Base-by-base conservation (phyloP, 2,113 vertebrate genomes). In the Fulmarus glacialis region DNA sequence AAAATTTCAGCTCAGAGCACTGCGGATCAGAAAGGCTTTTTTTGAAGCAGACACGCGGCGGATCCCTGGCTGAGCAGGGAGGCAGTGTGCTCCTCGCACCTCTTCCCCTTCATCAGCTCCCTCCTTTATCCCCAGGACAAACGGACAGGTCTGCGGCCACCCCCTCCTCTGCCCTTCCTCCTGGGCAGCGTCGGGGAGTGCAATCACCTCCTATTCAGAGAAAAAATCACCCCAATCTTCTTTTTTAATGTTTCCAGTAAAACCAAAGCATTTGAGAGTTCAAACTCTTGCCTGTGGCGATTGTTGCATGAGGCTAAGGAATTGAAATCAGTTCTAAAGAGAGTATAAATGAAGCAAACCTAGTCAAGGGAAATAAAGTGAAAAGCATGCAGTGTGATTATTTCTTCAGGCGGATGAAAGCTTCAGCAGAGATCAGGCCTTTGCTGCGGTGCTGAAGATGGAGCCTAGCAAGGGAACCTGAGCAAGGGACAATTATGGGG, bases 181-280 rank as follows among this genome's bases (percentile, higher is more conserved):
- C 42, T 42, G 42, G 42, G 42, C 42, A 42, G 42, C 15, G 42
- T 15, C 60, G 14, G 12, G 43, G 30, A 92, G 55, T 11, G 34
- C 66, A 68, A 56, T 42, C 90, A 50, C 62, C 62, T 82, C 66
- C 66, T 45, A 3, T 34, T 82, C 47, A 30, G 55, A 63, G 52
- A 19, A 68, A 82, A 87, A 50, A 7, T 59, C 71, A 47, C 27
- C 60, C 50, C 18, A 47, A 15, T 45, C 64, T 79, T 59, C 8
- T 3, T 75, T 90, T 80, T 83, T 55, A 62, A 81, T 27, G 34
- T 92, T 89, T 81, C 52, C 68, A 56, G 56, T 71, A 82, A 92
- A 97, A 82, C 50, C 79, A 86, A 90, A 91, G 74, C 85, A 47
- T 47, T 26, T 79, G 53, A 90, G 87, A 90, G 90, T 23, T 96